phyloP scores from a whole-genome alignment of 2,888 invertebrate genomes.

The Heliconius charithonia region DNA sequence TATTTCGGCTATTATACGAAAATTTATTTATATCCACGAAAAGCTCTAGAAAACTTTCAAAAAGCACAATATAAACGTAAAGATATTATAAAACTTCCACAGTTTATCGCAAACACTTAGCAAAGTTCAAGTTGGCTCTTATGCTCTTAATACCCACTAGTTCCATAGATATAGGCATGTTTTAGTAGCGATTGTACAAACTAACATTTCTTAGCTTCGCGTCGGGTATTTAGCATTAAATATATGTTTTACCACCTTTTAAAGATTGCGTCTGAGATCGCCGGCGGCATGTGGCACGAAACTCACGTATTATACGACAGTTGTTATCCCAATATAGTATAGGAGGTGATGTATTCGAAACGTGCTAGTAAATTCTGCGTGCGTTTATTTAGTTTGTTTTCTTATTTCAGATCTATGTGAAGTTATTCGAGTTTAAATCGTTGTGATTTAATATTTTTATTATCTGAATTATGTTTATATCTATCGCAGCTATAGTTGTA shows the following conservation, averaged over 20 bases:
- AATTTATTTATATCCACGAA: background rate
- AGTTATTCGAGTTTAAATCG: background rate
- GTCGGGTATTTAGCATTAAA: slow-evolving; percentile 79
- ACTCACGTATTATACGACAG: slow-evolving; percentile 72
- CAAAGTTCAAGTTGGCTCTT: slow-evolving; percentile 15
- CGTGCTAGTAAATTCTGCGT: background rate
- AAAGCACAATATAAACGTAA: slow-evolving; percentile 1
- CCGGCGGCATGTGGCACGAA: slow-evolving; percentile 76
- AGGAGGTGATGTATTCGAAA: slow-evolving; percentile 50
- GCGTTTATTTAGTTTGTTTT: background rate
- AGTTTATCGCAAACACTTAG: slow-evolving; percentile 25
- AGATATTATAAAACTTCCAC: slow-evolving; percentile 24
- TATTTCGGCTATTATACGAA: background rate
- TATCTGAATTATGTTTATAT: too few species aligned
- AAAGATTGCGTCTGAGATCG: slow-evolving; percentile 78
- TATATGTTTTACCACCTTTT: slow-evolving; percentile 84
- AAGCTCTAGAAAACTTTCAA: background rate
- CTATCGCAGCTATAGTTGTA: too few species aligned
- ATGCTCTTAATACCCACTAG: slow-evolving; percentile 15
- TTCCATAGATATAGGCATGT: slow-evolving; percentile 32
- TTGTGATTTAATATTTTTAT: background rate
- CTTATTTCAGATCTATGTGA: background rate
- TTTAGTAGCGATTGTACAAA: slow-evolving; percentile 49
- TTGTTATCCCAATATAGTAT: slow-evolving; percentile 56
- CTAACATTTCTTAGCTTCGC: slow-evolving; percentile 67